Conservation (phyloP, 2,888 invertebrate species). For the Disparrhopalites patrizii region DNA sequence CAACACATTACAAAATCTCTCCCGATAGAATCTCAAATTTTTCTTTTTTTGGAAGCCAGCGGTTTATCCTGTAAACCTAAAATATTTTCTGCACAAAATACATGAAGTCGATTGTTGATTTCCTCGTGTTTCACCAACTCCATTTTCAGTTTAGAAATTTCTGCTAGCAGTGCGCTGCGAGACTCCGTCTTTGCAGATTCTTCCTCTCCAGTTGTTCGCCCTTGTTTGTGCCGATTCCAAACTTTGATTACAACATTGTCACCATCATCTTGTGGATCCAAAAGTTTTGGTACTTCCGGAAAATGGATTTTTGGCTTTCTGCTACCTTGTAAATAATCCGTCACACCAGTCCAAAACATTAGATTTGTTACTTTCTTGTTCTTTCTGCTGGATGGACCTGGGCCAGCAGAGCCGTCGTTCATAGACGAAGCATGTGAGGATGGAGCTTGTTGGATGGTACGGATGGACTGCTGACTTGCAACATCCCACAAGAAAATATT, state of each 20-base stretch:
- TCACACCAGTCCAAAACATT: slow-evolving; percentile 60
- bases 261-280: slow-evolving; percentile 61
- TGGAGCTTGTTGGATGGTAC: slow-evolving; percentile 55
- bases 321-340: slow-evolving; percentile 57
- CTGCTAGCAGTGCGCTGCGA: slow-evolving; percentile 20
- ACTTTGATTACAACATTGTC: slow-evolving; percentile 52
- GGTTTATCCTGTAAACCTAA: slow-evolving; percentile 7
- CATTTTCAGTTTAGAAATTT: slow-evolving; percentile 42
- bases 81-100: slow-evolving; percentile 43
- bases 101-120: slow-evolving; percentile 40
- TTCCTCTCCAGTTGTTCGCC: slow-evolving; percentile 10
- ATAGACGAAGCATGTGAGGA: background rate
- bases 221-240: slow-evolving; percentile 37
- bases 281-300: slow-evolving; percentile 59
- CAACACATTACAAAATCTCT: no score
- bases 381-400: background rate
- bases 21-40: background rate
- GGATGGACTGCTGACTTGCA: slow-evolving; percentile 67
- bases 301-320: slow-evolving; percentile 49
- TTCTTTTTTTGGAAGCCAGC: background rate
- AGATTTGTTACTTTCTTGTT: slow-evolving; percentile 68
- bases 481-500: slow-evolving; percentile 78
- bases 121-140: slow-evolving; percentile 39
- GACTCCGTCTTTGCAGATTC: background rate
- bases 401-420: background rate